phyloP scores from a whole-genome alignment of 1,140 invertebrate species.

The Holcopasites calliopsidis region DNA sequence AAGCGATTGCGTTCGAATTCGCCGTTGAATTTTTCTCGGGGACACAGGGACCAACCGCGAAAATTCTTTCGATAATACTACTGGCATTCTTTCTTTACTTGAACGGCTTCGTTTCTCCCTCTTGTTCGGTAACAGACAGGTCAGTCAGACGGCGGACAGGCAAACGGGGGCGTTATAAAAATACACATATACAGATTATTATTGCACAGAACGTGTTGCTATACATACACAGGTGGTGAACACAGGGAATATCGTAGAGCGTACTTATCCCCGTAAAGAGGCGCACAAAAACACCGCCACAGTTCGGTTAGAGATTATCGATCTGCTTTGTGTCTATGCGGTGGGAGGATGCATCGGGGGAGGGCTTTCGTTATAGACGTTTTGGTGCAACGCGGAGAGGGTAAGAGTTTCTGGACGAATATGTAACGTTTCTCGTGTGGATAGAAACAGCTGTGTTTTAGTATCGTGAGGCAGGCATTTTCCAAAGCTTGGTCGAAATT shows the following conservation, averaged over 20 bases:
- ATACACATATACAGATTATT: conserved; percentile 27
- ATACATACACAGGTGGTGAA: conserved; percentile 48
- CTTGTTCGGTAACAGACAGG: conserved; percentile 61
- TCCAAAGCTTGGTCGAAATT: no score
- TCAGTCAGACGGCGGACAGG: conserved; percentile 67
- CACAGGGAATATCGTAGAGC: conserved; percentile 20
- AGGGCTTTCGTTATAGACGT: background rate
- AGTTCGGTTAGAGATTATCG: conserved; percentile 12
- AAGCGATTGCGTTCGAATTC: background rate
- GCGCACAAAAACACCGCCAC: conserved; percentile 16
- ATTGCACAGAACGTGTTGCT: conserved; percentile 51
- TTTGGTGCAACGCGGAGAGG: background rate
- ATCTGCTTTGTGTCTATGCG: background rate
- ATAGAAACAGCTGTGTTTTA: no score
- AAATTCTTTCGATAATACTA: background rate
- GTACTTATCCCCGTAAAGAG: conserved; percentile 29
- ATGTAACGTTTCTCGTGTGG: no score
- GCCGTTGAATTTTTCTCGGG: background rate
- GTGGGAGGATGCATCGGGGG: background rate
- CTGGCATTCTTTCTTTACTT: background rate
- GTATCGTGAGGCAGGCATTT: no score
- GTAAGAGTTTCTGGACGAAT: background rate
- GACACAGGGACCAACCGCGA: background rate
- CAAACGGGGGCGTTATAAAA: conserved; percentile 42
- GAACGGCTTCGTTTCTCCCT: background rate